Evolutionary conservation across 2,113 vertebrate species (phyloP).

Genomic region (Solea solea): DNA sequence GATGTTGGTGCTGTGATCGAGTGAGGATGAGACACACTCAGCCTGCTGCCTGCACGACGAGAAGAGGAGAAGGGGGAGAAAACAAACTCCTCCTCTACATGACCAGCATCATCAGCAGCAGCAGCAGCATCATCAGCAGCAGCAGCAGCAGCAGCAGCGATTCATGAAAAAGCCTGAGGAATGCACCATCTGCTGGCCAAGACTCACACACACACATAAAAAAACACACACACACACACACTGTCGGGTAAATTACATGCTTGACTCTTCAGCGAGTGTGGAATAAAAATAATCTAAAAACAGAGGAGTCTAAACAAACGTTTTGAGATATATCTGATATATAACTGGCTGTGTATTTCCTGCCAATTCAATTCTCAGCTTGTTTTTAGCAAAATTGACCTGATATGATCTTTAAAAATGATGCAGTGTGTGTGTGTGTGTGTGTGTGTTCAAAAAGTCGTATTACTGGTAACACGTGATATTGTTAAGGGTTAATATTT

Average conservation of each 20-base stretch:
- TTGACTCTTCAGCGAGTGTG: neutral
- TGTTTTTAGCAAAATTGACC: no score
- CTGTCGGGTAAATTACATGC: neutral
- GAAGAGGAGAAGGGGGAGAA: neutral
- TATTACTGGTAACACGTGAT: no score
- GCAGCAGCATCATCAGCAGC: neutral
- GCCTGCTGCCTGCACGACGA: conserved; percentile 29
- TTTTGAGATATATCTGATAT: no score
- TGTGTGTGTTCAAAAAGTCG: no score
- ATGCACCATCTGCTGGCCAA: conserved; percentile 60
- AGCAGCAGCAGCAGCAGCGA: conserved; percentile 5
- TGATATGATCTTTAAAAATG: no score
- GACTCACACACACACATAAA: neutral
- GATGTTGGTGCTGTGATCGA: conserved; percentile 39
- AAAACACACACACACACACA: neutral
- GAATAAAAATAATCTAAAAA: neutral
- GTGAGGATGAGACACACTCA: conserved; percentile 41
- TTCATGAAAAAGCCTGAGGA: conserved; percentile 26
- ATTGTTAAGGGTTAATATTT: no score
- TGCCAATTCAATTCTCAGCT: no score
- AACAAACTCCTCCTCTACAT: neutral
- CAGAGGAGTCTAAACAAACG: no score
- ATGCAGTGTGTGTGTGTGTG: no score
- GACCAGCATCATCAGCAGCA: conserved; percentile 17
- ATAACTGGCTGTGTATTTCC: no score